These are phyloP conservation scores for Tinea pellionella DNA, from an alignment of 2,888 invertebrate genomes.

Conservation along the genomic window DNA sequence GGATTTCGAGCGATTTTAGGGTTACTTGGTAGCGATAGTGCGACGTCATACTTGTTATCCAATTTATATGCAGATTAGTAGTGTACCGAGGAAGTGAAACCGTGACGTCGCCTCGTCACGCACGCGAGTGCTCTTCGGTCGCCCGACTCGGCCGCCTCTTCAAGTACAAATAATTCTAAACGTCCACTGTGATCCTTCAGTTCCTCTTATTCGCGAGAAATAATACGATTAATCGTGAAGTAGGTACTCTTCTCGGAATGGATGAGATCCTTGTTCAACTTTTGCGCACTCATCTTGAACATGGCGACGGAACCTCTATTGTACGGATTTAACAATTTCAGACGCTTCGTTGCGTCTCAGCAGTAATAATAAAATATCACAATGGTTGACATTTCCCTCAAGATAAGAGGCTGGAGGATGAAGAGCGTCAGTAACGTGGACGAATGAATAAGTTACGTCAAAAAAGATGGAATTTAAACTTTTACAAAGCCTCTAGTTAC, in stretches of 20 bases:
- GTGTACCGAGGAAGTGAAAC: conserved; percentile 31
- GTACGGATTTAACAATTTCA: conserved; percentile 63
- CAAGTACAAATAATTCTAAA: conserved; percentile 7
- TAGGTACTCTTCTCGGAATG: conserved; percentile 34
- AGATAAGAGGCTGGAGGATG: conserved; percentile 53
- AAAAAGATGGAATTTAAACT: conserved; percentile 1
- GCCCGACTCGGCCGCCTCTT: conserved; percentile 10
- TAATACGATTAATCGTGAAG: conserved; percentile 37
- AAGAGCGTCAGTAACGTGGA: conserved; percentile 48
- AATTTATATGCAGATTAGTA: conserved; percentile 69
- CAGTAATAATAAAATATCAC: conserved; percentile 64
- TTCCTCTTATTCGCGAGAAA: conserved; percentile 22
- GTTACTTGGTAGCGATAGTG: conserved; percentile 51
- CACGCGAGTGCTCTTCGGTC: conserved; percentile 15
- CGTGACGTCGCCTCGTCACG: conserved; percentile 42
- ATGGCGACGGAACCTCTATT: conserved; percentile 58
- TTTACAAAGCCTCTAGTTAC: conserved; percentile 26
- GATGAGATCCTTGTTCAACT: conserved; percentile 50
- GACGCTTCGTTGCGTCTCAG: conserved; percentile 59
- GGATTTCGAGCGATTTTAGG: conserved; percentile 64
- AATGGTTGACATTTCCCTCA: conserved; percentile 66
- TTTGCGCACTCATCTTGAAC: conserved; percentile 53
- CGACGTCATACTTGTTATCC: conserved; percentile 65
- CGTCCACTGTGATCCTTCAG: conserved; percentile 19
- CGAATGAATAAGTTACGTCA: conserved; percentile 39